These are phyloP conservation scores for Cyrtorhinus lividipennis DNA, from an alignment of 1,140 invertebrate species.

Conservation along the genomic window DNA sequence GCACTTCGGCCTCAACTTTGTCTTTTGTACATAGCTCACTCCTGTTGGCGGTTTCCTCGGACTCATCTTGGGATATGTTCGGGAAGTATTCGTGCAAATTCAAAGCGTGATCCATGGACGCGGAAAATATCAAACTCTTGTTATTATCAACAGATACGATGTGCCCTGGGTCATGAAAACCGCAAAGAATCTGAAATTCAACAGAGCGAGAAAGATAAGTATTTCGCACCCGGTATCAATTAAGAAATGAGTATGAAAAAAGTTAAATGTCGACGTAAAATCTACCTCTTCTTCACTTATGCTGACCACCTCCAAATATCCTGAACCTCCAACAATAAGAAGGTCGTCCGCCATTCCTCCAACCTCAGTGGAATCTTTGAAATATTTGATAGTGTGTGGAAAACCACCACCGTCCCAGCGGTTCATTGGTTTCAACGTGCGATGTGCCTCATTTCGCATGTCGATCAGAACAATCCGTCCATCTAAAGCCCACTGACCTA, in stretches of 20 bases:
- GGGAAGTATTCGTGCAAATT: slow-evolving; percentile 1
- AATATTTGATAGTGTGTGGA: background rate
- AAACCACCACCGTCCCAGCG: background rate
- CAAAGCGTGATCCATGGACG: background rate
- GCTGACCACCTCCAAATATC: background rate
- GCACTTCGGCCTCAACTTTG: background rate
- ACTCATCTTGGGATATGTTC: background rate
- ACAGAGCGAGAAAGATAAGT: no score
- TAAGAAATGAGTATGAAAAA: no score
- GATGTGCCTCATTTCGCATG: background rate
- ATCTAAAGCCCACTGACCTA: background rate
- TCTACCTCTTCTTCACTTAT: slow-evolving; percentile 1
- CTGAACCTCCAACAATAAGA: background rate
- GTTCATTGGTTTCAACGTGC: background rate
- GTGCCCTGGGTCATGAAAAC: background rate
- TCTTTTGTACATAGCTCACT: background rate
- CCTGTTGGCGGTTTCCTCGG: background rate
- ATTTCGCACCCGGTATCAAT: no score
- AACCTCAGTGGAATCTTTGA: background rate
- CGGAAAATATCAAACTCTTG: background rate
- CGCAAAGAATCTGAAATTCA: background rate
- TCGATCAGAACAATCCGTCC: background rate
- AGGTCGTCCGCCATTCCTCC: background rate
- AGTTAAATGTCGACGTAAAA: no score
- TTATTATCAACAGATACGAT: background rate